A percentile compares a stretch with the other conserved stretches of the same genome.
Evolutionary conservation across 2,113 vertebrate species (phyloP).

Genomic region (Oenanthe oenanthe): DNA sequence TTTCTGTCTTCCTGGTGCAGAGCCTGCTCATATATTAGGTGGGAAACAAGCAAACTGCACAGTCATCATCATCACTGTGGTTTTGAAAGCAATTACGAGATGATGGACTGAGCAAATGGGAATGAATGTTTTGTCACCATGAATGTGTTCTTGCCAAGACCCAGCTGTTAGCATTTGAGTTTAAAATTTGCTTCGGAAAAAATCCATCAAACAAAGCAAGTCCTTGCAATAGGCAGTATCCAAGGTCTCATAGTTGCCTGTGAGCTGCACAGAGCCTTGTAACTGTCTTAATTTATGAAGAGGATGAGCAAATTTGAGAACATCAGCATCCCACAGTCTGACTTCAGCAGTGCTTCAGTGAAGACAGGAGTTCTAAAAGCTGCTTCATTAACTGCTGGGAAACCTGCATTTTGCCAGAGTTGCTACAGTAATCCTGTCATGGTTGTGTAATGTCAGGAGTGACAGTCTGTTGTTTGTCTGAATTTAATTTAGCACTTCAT

Average conservation of each 20-base stretch:
- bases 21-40: background rate
- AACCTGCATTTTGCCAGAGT: background rate
- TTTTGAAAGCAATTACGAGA: background rate
- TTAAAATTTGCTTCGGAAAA: background rate
- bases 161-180: background rate
- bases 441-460: background rate
- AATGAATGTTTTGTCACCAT: background rate
- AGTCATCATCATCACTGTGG: background rate
- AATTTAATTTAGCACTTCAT: conserved; percentile 71
- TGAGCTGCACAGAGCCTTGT: background rate
- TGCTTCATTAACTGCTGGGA: background rate
- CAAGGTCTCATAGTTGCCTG: background rate
- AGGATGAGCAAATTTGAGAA: background rate
- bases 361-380: background rate
- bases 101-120: background rate
- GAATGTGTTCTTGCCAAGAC: background rate
- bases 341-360: background rate
- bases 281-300: background rate
- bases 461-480: conserved; percentile 14
- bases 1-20: background rate
- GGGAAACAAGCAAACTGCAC: background rate
- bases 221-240: background rate
- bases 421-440: conserved; percentile 32
- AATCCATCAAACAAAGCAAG: background rate
- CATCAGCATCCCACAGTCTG: background rate